These are phyloP conservation scores for Dermolepida albohirtum DNA, from an alignment of 2,888 invertebrate genomes.

Conservation along the genomic window DNA sequence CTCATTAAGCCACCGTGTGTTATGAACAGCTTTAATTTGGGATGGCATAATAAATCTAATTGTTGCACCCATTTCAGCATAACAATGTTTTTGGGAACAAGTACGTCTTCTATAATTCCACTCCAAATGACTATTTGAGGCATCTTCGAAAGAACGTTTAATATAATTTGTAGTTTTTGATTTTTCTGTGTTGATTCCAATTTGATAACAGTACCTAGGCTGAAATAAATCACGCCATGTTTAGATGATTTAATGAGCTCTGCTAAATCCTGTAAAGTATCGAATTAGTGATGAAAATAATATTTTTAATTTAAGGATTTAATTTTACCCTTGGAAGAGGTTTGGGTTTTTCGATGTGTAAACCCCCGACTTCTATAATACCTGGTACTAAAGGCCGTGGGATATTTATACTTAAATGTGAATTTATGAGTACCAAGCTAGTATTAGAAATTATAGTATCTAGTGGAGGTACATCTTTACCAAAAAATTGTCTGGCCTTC, in stretches of 20 bases:
- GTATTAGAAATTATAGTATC: slow-evolving; percentile 62
- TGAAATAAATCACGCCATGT: slow-evolving; percentile 62
- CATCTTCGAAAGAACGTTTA: slow-evolving; percentile 51
- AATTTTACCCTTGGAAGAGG: slow-evolving; percentile 39
- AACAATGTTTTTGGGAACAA: slow-evolving; percentile 38
- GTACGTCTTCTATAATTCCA: slow-evolving; percentile 43
- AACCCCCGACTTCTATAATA: slow-evolving; percentile 66
- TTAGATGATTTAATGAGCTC: slow-evolving; percentile 52
- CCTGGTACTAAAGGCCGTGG: slow-evolving; percentile 62
- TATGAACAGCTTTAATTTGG: slow-evolving; percentile 70
- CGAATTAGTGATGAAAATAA: neutral
- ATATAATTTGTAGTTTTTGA: slow-evolving; percentile 43
- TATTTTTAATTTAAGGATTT: slow-evolving; percentile 1
- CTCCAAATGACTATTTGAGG: slow-evolving; percentile 53
- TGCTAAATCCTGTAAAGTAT: slow-evolving; percentile 63
- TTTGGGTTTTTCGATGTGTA: slow-evolving; percentile 62
- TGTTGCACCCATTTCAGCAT: slow-evolving; percentile 42
- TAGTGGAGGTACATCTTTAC: slow-evolving; percentile 57
- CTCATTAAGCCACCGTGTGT: slow-evolving; percentile 74
- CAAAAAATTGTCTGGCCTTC: slow-evolving; percentile 67
- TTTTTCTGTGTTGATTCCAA: slow-evolving; percentile 40
- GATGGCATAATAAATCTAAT: slow-evolving; percentile 59
- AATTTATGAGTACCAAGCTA: slow-evolving; percentile 64
- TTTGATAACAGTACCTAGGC: slow-evolving; percentile 52
- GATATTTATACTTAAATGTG: slow-evolving; percentile 62